phyloP scores from a whole-genome alignment of 2,888 invertebrate genomes.

The Oasisia sp. region DNA sequence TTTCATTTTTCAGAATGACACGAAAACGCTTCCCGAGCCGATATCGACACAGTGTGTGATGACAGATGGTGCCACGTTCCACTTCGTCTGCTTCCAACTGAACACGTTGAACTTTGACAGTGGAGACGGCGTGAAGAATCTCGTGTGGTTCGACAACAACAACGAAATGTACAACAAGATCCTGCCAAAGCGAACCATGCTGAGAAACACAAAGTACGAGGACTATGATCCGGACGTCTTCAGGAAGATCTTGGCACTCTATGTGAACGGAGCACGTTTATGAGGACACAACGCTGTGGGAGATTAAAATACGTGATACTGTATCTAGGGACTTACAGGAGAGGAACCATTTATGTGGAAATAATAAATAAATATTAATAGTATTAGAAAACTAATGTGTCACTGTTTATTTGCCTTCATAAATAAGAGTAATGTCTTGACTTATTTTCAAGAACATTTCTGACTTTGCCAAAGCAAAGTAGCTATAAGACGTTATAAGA shows the following conservation, averaged over 20 bases:
- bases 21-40: constrained; percentile 70
- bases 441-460: background rate
- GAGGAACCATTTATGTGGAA: background rate
- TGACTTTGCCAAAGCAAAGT: background rate
- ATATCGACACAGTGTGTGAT: constrained; percentile 85
- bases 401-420: background rate
- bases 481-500: too few species aligned
- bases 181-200: constrained; percentile 77
- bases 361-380: background rate
- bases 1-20: constrained; percentile 30
- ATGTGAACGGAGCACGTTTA: constrained; percentile 58
- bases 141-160: constrained; percentile 75
- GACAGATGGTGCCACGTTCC: constrained; percentile 80
- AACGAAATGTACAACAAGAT: constrained; percentile 52
- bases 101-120: constrained; percentile 71
- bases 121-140: constrained; percentile 74
- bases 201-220: constrained; percentile 74
- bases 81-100: constrained; percentile 86
- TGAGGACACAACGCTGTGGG: background rate
- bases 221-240: constrained; percentile 85
- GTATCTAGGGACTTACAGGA: background rate
- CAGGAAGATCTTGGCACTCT: constrained; percentile 81
- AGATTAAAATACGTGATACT: background rate
- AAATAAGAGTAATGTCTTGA: background rate
- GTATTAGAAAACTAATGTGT: background rate